Evolutionary conservation across 2,113 vertebrate species (phyloP), one percentile per base, ranked within the genome.

Genomic region (Ciconia stormi): DNA sequence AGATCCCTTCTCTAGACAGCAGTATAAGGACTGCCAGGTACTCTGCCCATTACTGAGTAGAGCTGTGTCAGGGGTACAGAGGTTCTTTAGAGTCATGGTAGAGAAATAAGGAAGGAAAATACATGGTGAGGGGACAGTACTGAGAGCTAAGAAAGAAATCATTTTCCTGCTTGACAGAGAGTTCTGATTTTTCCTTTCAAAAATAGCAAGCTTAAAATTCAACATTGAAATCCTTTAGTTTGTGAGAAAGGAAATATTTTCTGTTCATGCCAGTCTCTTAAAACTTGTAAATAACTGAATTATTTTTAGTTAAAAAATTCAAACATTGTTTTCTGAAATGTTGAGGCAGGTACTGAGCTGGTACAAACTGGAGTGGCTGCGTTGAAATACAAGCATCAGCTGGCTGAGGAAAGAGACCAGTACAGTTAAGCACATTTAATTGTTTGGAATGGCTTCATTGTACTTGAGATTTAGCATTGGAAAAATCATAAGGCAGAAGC

Each of bases 401-500:
- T 81, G 87, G 9, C 32, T 76, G 66, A 87, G 61, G 36, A 92
- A 74, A 65, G 59, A 86, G n/a, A 29, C 74, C 26, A 38, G 47
- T 52, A 71, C 52, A 61, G 72, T 91, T 89, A 89, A 95, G 70
- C 38, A 77, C 76, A 70, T 52, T 42, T 86, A 89, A 85, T 95
- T 76, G 85, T 97, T 93, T 61, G 59, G 59, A 61, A 61, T 36
- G 27, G 36, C 26, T 84, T 94, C 8, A 50, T 84, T 91, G 49
- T 85, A 29, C 26, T 89, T 7, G 50, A 95, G 77, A 26, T 58
- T 82, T 70, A 91, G 11, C 70, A n/a, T 29, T 72, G 94, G 92
- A 95, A 95, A 96, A 87, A 89, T 77, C 53, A 47, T 91, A 72
- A 92, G 16, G 66, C 49, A 80, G 87, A 76, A 95, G 66, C 73